Percentiles rank a stretch among this genome's conserved stretches.
phyloP scores from a whole-genome alignment of 1,140 invertebrate genomes.

The Drosophila elegans region DNA sequence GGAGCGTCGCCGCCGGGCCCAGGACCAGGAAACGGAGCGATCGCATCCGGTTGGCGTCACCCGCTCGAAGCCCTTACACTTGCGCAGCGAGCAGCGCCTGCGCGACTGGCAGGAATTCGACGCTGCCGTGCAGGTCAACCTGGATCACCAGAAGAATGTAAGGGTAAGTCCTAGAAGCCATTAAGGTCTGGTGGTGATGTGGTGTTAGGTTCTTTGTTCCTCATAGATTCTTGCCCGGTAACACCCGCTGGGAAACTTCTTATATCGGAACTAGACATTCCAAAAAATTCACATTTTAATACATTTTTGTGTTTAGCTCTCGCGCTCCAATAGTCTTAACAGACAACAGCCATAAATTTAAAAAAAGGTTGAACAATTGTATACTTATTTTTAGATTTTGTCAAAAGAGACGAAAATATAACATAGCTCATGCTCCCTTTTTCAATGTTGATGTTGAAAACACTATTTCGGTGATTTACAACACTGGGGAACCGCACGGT shows the following conservation, averaged over 20 bases:
- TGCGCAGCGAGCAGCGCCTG: conserved; percentile 64
- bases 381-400: too few relatives aligned
- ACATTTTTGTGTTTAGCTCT: too few relatives aligned
- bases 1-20: conserved; percentile 12
- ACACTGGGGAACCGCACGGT: background rate
- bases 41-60: background rate
- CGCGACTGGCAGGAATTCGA: conserved; percentile 71
- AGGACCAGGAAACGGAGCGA: conserved; percentile 2
- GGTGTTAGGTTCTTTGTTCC: background rate
- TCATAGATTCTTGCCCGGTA: too few relatives aligned
- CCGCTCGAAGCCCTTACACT: conserved; percentile 53
- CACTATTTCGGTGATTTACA: background rate
- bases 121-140: conserved; percentile 39
- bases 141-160: conserved; percentile 68
- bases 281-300: too few relatives aligned
- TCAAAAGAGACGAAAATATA: too few relatives aligned
- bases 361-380: too few relatives aligned
- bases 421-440: too few relatives aligned
- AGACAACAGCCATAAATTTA: too few relatives aligned
- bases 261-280: too few relatives aligned
- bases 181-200: background rate
- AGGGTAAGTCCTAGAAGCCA: conserved; percentile 1
- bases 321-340: too few relatives aligned
- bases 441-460: too few relatives aligned
- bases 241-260: too few relatives aligned